phyloP scores from a whole-genome alignment of 2,888 invertebrate genomes.

The Branchipolynoe longqiensis region DNA sequence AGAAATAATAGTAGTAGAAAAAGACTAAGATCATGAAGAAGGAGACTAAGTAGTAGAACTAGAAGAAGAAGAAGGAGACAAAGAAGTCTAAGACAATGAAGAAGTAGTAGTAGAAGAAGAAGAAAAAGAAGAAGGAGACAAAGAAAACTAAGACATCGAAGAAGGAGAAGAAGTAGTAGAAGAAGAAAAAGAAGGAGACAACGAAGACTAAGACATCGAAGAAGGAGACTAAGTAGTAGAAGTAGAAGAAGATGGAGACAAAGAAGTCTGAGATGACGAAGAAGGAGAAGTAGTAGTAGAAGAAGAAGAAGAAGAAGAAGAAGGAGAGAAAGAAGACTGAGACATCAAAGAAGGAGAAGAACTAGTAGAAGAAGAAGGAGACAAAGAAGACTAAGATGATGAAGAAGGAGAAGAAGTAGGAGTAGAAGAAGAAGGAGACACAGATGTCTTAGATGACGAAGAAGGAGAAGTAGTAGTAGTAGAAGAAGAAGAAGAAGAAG shows the following conservation, averaged over 20 bases:
- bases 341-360: not conserved
- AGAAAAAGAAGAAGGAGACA: constrained; percentile 37
- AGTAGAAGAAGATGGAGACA: not conserved
- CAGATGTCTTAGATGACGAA: constrained; percentile 19
- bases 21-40: not conserved
- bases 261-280: constrained; percentile 21
- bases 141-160: constrained; percentile 34
- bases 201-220: not conserved
- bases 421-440: constrained; percentile 28
- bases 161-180: constrained; percentile 8
- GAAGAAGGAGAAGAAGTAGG: not conserved
- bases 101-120: constrained; percentile 21
- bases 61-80: constrained; percentile 12
- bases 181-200: constrained; percentile 7
- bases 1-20: not conserved
- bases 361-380: not conserved
- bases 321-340: not conserved
- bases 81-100: constrained; percentile 43
- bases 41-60: not conserved
- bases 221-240: not conserved
- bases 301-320: not conserved
- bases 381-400: not conserved
- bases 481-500: constrained; percentile 41
- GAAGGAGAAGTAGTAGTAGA: not conserved
- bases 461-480: constrained; percentile 24